Conservation (phyloP, 2,113 vertebrate species). For the Plestiodon gilberti region DNA sequence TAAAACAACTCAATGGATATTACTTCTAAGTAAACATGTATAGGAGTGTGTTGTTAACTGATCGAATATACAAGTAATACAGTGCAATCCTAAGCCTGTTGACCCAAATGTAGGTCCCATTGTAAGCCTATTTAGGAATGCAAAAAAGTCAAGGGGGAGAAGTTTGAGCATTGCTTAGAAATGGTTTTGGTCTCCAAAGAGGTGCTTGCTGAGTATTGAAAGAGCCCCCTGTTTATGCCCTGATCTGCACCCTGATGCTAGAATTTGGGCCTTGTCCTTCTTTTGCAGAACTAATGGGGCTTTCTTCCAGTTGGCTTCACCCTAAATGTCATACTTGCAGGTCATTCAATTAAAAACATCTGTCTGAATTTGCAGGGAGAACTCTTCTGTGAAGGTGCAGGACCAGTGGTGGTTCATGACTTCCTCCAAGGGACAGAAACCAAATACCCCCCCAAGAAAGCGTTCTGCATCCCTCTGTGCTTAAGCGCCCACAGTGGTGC, state of each 20-base stretch:
- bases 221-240: neutral
- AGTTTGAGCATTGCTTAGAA: neutral
- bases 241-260: neutral
- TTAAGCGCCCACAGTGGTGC: conserved; percentile 71
- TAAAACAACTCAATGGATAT: too few species aligned
- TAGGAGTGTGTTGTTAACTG: too few species aligned
- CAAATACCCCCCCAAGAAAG: neutral
- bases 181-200: neutral
- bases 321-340: neutral
- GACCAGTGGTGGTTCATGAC: conserved; percentile 40
- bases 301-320: neutral
- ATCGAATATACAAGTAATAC: too few species aligned
- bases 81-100: too few species aligned
- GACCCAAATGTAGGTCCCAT: too few species aligned
- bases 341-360: neutral
- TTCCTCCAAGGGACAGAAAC: conserved; percentile 31
- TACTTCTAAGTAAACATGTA: too few species aligned
- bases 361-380: conserved; percentile 48
- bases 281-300: neutral
- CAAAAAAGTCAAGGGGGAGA: neutral
- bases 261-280: neutral
- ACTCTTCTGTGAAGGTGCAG: conserved; percentile 23
- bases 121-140: too few species aligned
- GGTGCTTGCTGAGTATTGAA: neutral
- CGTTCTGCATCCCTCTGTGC: neutral